These are phyloP conservation scores for Esperia sulphurella DNA, from an alignment of 2,888 invertebrate species.

Conservation along the genomic window DNA sequence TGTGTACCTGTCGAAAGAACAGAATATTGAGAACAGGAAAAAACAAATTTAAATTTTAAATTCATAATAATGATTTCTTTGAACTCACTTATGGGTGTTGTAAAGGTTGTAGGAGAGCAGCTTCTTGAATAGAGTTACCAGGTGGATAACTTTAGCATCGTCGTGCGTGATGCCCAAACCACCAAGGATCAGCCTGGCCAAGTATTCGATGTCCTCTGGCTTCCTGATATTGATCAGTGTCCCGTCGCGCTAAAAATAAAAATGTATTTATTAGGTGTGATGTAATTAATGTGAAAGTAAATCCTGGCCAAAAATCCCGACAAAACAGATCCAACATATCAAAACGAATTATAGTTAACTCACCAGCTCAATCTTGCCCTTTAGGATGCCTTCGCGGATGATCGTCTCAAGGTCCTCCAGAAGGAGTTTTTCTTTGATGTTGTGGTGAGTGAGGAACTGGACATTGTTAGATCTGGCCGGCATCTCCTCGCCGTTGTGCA, in stretches of 20 bases:
- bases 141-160: constrained; percentile 75
- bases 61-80: too few species aligned
- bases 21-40: neutral
- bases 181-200: constrained; percentile 83
- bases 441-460: constrained; percentile 39
- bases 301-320: too few species aligned
- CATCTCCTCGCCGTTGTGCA: constrained; percentile 78
- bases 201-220: constrained; percentile 81
- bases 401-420: constrained; percentile 70
- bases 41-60: neutral
- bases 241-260: constrained; percentile 72
- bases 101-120: constrained; percentile 54
- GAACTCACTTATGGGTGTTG: constrained; percentile 60
- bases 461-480: constrained; percentile 73
- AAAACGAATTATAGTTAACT: too few species aligned
- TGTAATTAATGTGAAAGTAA: too few species aligned
- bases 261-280: too few species aligned
- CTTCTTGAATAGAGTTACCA: constrained; percentile 54
- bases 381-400: constrained; percentile 69
- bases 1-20: constrained; percentile 47
- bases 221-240: constrained; percentile 80
- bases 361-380: constrained; percentile 58
- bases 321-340: too few species aligned
- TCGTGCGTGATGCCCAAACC: constrained; percentile 76
- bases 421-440: constrained; percentile 42